Percentiles rank a stretch among this genome's conserved stretches.
Conservation (phyloP, 2,797 vertebrate genomes). For the Cyprinodon diabolis region DNA sequence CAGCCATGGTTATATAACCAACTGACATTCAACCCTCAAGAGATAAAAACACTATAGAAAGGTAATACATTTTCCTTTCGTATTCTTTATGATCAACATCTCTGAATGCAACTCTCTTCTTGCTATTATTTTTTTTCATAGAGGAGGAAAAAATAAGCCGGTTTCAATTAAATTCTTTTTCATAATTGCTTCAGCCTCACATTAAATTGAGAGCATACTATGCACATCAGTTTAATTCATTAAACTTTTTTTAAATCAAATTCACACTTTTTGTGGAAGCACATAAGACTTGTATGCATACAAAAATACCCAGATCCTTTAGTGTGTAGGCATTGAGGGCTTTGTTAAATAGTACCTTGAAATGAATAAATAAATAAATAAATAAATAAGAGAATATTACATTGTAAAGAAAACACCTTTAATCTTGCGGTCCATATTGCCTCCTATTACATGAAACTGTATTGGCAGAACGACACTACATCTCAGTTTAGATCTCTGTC, state of each 20-base stretch:
- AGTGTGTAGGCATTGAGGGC: conserved; percentile 17
- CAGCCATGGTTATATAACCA: conserved; percentile 10
- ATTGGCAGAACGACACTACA: conserved; percentile 38
- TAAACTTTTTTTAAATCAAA: conserved; percentile 9
- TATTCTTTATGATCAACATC: conserved; percentile 23
- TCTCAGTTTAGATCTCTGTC: conserved; percentile 41
- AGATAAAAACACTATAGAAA: conserved; percentile 9
- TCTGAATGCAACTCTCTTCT: conserved; percentile 23
- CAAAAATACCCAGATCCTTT: conserved; percentile 33
- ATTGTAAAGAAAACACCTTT: neutral
- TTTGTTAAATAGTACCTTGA: conserved; percentile 22
- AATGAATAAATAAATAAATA: neutral
- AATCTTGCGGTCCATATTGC: conserved; percentile 13
- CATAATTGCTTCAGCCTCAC: conserved; percentile 31
- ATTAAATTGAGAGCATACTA: conserved; percentile 28
- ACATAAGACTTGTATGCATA: conserved; percentile 13
- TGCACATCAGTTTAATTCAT: conserved; percentile 44
- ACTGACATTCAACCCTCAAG: conserved; percentile 19
- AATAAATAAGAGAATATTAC: neutral
- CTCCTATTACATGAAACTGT: conserved; percentile 19
- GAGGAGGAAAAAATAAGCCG: neutral
- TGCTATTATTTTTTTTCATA: conserved; percentile 19
- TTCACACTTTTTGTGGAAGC: conserved; percentile 16
- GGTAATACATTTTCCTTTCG: conserved; percentile 10
- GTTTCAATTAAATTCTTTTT: conserved; percentile 23